phyloP scores from a whole-genome alignment of 1,140 invertebrate species.

The Leucophenga varia region DNA sequence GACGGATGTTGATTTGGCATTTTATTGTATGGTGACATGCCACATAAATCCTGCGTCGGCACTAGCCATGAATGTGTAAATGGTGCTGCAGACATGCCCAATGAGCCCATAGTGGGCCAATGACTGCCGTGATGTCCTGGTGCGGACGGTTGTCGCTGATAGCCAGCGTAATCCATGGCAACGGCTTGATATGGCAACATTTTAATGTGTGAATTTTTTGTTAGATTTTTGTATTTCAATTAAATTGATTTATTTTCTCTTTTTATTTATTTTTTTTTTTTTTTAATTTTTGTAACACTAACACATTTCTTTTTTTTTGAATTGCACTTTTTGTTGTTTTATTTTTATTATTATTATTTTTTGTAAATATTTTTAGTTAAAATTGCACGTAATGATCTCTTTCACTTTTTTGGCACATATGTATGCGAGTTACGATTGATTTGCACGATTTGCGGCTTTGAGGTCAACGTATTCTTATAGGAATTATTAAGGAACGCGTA shows the following conservation, averaged over 20 bases:
- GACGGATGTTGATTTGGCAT: conserved; percentile 60
- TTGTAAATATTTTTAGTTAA: no score
- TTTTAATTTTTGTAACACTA: conserved; percentile 2
- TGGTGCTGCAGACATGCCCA: conserved; percentile 63
- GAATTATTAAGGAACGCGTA: conserved; percentile 23
- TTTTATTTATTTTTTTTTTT: conserved; percentile 13
- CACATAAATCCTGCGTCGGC: conserved; percentile 83
- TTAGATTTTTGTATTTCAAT: neutral
- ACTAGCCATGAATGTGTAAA: conserved; percentile 92
- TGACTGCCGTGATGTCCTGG: conserved; percentile 61
- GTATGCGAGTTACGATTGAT: neutral
- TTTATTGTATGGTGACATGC: conserved; percentile 74
- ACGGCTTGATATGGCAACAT: conserved; percentile 87
- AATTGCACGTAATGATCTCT: no score
- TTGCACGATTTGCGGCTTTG: neutral
- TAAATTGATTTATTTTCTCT: neutral
- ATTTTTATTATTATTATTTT: neutral
- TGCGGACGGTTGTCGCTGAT: conserved; percentile 71
- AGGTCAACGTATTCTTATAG: conserved; percentile 18
- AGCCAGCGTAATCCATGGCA: conserved; percentile 84
- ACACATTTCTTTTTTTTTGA: conserved; percentile 18
- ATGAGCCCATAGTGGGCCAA: conserved; percentile 60
- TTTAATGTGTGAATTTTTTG: conserved; percentile 7
- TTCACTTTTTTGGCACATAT: conserved; percentile 22
- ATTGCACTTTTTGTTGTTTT: conserved; percentile 11